These are phyloP conservation scores for Emys orbicularis DNA, from an alignment of 2,797 vertebrate genomes.

Conservation along the genomic window DNA sequence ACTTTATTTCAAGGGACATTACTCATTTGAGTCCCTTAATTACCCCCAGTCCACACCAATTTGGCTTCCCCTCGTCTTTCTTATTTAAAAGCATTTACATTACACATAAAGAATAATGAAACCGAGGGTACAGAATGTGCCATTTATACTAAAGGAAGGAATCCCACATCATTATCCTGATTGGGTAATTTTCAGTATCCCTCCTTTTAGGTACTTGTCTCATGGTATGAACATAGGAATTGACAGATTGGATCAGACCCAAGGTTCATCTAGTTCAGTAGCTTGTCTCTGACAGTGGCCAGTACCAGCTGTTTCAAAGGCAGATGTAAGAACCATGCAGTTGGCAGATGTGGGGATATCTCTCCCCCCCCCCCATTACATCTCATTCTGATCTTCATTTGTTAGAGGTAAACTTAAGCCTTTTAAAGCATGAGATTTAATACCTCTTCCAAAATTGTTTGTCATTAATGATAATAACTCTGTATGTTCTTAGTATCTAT, in stretches of 20 bases:
- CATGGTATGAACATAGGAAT: not conserved
- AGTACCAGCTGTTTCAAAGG: not conserved
- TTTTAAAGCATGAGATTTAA: not conserved
- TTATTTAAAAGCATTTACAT: not conserved
- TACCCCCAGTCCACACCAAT: not conserved
- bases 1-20: not conserved
- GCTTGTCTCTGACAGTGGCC: not conserved
- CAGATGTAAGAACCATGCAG: not conserved
- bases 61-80: not conserved
- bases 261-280: not conserved
- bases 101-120: not conserved
- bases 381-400: not conserved
- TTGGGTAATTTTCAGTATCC: not conserved
- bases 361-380: not conserved
- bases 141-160: not conserved
- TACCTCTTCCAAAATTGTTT: not conserved
- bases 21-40: not conserved
- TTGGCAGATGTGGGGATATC: not conserved
- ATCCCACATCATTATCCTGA: not conserved
- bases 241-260: not conserved
- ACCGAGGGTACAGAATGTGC: not conserved
- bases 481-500: not conserved
- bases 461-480: not conserved
- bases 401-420: not conserved
- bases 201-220: not conserved